Base-by-base conservation (phyloP, 2,797 vertebrate species). In the Eulemur coronatus region DNA sequence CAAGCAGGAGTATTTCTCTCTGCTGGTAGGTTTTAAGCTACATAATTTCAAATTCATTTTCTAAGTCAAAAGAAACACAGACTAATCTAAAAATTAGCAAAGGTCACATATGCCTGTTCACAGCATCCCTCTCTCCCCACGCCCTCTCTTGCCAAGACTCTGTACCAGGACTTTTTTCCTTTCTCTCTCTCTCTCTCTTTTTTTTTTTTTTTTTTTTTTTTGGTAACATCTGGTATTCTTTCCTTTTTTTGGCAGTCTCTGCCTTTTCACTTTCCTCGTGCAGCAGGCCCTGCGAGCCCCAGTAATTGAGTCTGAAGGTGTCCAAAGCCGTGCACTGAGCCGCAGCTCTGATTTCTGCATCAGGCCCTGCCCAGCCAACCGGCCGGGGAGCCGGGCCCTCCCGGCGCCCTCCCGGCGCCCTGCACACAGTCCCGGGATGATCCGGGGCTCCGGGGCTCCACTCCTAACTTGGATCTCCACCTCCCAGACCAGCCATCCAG, bases 141-240 rank as follows among this genome's bases (percentile, higher is more conserved):
- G 22, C 93, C 95, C 63, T 93, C 82, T 85, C 93, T 94, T 96
- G 97, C 97, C 95, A 94, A 98, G 95, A 97, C 88, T 95, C 94
- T 80, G 84, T 82, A 97, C 96, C 97, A 80, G 93, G 78, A 92
- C 89, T 96, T 97, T 96, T 97, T 50, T 24, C 24, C 7, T 50
- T 43, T 70, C 1, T 28, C 5, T 12, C 5, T 17, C 43, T 43
- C 43, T 43, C 43, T 43, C 4, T 33, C 24, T 22, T 67, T 82
- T 50, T 33, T 22, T 61, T 79, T 38, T 59, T n/a, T 22, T 61
- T 79, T 38, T 59, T n/a, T 76, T 67, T 84, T 80, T 63, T 72
- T 80, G 79, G 98, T 95, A 98, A 98, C 98, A 98, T 98, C 98
- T 98, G 97, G 96, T 97, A 97, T 98, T 97, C 98, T 89, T 97